Evolutionary conservation across 1,140 invertebrate genomes (phyloP).

Genomic region (Catajapyx aquilonaris): DNA sequence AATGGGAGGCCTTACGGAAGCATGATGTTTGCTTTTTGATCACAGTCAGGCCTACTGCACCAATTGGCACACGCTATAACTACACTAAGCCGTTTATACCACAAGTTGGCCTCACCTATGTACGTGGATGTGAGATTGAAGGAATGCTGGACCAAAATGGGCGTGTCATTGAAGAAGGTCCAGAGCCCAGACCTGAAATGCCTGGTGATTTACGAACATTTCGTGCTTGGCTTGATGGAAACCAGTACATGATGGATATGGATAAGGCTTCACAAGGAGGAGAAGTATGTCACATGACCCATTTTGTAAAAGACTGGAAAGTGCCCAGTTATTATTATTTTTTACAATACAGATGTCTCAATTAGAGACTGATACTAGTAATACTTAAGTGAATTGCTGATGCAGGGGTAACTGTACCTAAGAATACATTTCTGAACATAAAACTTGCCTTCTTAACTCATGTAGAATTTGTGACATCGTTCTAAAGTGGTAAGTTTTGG

Average conservation of each 20-base stretch:
- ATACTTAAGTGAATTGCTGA: too few species aligned
- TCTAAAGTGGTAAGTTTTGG: neutral
- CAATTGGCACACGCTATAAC: conserved; percentile 66
- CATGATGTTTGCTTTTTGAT: conserved; percentile 96
- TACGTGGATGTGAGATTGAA: conserved; percentile 95
- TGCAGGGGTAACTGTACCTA: too few species aligned
- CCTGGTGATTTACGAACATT: conserved; percentile 79
- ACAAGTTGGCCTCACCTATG: conserved; percentile 75
- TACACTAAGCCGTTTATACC: conserved; percentile 62
- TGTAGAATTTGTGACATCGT: neutral
- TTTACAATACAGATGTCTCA: too few species aligned
- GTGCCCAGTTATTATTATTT: too few species aligned
- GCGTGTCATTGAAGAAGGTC: conserved; percentile 89
- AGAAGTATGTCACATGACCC: conserved; percentile 24
- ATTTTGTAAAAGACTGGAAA: conserved; percentile 9
- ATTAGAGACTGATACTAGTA: too few species aligned
- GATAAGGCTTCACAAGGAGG: conserved; percentile 49
- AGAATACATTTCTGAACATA: too few species aligned
- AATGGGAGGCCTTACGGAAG: conserved; percentile 92
- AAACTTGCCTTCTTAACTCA: conserved; percentile 3
- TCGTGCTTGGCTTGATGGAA: conserved; percentile 82
- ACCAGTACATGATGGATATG: conserved; percentile 90
- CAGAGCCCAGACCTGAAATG: conserved; percentile 65
- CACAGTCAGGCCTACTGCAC: conserved; percentile 60
- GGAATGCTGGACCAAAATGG: conserved; percentile 95